Percentiles rank a stretch among this genome's conserved stretches.
phyloP scores from a whole-genome alignment of 1,140 invertebrate genomes.

The Coenobita brevimanus region DNA sequence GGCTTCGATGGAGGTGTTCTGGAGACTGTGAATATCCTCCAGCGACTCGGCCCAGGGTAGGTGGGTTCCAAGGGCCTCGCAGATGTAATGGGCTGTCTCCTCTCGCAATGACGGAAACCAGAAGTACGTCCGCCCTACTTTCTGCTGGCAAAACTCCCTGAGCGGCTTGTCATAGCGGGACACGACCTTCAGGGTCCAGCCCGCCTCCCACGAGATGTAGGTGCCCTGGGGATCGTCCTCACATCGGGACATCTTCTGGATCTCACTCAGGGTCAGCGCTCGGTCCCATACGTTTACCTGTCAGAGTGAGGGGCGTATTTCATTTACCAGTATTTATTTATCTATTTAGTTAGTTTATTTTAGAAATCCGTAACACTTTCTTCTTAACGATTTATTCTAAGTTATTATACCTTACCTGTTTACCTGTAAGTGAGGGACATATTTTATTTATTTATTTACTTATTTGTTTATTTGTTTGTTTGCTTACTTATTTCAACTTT shows the following conservation, averaged over 20 bases:
- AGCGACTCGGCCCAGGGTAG: constrained; percentile 18
- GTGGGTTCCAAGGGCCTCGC: constrained; percentile 33
- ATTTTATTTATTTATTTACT: too few species aligned
- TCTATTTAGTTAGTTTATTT: too few species aligned
- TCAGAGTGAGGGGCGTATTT: too few species aligned
- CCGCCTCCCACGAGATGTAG: constrained; percentile 54
- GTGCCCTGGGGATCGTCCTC: constrained; percentile 32
- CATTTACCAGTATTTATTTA: too few species aligned
- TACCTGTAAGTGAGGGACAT: too few species aligned
- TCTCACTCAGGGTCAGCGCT: constrained; percentile 16
- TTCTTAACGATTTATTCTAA: too few species aligned
- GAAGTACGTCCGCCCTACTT: constrained; percentile 31
- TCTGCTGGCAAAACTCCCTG: constrained; percentile 22
- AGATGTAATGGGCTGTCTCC: constrained; percentile 46
- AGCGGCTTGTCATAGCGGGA: constrained; percentile 31
- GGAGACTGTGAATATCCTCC: neutral
- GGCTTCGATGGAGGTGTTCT: neutral
- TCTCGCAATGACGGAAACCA: constrained; percentile 27
- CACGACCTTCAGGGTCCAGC: constrained; percentile 27
- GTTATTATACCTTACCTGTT: too few species aligned
- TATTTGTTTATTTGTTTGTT: too few species aligned
- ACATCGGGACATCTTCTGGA: constrained; percentile 26
- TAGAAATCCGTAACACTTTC: too few species aligned
- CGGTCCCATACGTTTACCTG: constrained; percentile 61
- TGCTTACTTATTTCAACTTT: too few species aligned